Conservation (phyloP, 2,797 vertebrate species). For the Eulemur rubriventer region DNA sequence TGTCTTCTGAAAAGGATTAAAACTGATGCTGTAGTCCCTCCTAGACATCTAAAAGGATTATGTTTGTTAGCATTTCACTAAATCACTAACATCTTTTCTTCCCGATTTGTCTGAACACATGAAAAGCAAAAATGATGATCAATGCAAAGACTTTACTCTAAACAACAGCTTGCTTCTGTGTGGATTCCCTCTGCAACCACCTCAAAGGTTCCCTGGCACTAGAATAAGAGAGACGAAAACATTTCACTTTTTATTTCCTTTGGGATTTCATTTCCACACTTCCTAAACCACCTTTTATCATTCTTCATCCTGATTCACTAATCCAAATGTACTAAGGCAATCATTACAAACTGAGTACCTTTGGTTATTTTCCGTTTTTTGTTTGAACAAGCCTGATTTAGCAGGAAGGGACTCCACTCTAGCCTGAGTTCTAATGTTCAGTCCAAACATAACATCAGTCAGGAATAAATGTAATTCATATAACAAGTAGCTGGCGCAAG, state of each 20-base stretch:
- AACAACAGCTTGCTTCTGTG: background rate
- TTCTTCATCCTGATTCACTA: background rate
- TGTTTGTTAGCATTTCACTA: background rate
- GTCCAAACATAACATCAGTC: background rate
- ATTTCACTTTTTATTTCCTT: background rate
- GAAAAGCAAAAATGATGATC: background rate
- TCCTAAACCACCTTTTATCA: background rate
- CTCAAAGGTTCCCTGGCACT: background rate
- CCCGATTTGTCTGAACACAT: background rate
- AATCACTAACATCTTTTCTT: background rate
- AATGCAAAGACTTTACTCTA: background rate
- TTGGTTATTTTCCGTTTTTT: background rate
- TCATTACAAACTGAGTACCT: background rate
- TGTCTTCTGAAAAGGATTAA: background rate
- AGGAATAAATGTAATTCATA: background rate
- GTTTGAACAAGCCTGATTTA: background rate
- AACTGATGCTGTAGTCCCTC: background rate
- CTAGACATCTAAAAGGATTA: background rate
- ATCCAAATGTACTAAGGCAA: background rate
- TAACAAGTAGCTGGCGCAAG: background rate
- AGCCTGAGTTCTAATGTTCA: background rate
- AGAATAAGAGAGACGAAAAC: background rate
- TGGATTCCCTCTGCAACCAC: background rate
- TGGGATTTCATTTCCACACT: conserved; percentile 1
- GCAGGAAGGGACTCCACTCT: background rate